Percentiles rank a stretch among this genome's conserved stretches.
These are phyloP conservation scores for Potamilus streckersoni DNA, from an alignment of 1,140 invertebrate genomes.

Conservation along the genomic window DNA sequence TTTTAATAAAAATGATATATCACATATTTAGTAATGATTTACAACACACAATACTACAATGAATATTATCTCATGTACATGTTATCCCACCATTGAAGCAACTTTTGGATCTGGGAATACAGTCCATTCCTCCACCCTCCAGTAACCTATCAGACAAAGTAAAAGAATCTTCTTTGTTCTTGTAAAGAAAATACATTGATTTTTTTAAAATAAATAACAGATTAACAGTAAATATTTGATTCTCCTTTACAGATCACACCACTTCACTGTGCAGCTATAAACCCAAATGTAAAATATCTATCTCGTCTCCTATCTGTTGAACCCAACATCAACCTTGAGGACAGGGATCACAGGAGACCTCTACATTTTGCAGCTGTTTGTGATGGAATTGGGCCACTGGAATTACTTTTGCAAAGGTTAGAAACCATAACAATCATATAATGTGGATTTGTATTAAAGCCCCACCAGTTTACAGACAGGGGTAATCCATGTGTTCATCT, in stretches of 20 bases:
- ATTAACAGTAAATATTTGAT: not conserved
- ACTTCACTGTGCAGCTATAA: constrained; percentile 72
- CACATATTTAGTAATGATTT: no score
- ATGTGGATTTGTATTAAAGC: not conserved
- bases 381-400: constrained; percentile 67
- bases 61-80: no score
- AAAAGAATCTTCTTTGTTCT: not conserved
- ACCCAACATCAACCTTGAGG: constrained; percentile 68
- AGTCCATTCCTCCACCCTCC: no score
- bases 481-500: not conserved
- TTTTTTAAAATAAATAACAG: not conserved
- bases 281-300: constrained; percentile 71
- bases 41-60: no score
- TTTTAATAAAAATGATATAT: no score
- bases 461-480: not conserved
- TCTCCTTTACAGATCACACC: constrained; percentile 67
- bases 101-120: no score
- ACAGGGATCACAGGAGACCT: constrained; percentile 66
- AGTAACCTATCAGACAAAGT: not conserved
- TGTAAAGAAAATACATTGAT: not conserved
- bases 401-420: constrained; percentile 66
- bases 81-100: no score
- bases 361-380: constrained; percentile 73
- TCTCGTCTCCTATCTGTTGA: constrained; percentile 61
- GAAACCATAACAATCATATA: not conserved